Percentiles rank a stretch among this genome's conserved stretches.
These are phyloP conservation scores for Muschampia plurimacula DNA, from an alignment of 2,888 invertebrate species.

Conservation along the genomic window DNA sequence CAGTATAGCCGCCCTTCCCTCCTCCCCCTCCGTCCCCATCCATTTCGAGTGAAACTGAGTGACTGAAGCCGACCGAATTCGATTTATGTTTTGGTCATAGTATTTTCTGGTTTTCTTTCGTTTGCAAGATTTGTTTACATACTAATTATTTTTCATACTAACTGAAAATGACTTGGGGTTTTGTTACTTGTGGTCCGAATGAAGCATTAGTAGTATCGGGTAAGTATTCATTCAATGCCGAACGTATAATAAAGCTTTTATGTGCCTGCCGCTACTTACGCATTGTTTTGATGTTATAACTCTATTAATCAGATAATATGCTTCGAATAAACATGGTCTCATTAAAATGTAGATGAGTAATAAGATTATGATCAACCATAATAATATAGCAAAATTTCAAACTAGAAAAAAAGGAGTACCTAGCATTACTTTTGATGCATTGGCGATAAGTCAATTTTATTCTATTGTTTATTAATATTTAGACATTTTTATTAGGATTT, in stretches of 20 bases:
- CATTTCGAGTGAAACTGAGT: too few relatives aligned
- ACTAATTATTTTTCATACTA: conserved; percentile 50
- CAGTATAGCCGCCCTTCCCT: too few relatives aligned
- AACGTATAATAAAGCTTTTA: neutral
- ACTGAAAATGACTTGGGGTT: conserved; percentile 91
- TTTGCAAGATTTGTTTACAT: conserved; percentile 56
- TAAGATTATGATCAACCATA: too few relatives aligned
- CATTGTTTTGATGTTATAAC: neutral
- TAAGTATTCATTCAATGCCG: conserved; percentile 65
- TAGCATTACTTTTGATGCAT: too few relatives aligned
- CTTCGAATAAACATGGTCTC: neutral
- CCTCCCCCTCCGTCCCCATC: too few relatives aligned
- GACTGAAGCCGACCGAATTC: too few relatives aligned
- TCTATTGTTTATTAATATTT: too few relatives aligned
- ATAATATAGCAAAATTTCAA: too few relatives aligned
- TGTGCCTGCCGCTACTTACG: conserved; percentile 3
- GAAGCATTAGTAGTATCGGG: conserved; percentile 98
- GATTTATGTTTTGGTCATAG: conserved; percentile 27
- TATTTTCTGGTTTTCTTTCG: conserved; percentile 58
- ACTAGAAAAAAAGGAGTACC: too few relatives aligned
- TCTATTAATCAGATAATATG: neutral
- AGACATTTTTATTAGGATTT: too few relatives aligned
- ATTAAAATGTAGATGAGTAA: too few relatives aligned
- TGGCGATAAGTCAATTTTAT: too few relatives aligned
- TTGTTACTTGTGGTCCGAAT: conserved; percentile 97